phyloP scores from a whole-genome alignment of 2,797 vertebrate genomes.

The Pagetopsis macropterus region DNA sequence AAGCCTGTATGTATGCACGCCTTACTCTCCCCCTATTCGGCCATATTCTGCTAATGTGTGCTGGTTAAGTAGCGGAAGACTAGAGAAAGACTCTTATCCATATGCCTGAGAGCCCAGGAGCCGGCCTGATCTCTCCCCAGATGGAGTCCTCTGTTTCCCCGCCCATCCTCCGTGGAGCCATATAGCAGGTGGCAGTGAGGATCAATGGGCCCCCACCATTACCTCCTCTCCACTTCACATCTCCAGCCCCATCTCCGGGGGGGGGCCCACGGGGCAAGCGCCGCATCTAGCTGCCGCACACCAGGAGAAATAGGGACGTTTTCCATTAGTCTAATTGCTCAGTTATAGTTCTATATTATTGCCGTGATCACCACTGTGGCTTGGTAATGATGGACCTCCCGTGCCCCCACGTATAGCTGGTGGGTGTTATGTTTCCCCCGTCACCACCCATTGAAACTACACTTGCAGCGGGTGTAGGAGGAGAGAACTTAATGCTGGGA shows the following conservation, averaged over 20 bases:
- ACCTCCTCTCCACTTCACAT: constrained; percentile 73
- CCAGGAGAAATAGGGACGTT: constrained; percentile 68
- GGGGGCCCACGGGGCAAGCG: constrained; percentile 42
- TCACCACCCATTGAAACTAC: constrained; percentile 56
- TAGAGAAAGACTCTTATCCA: constrained; percentile 76
- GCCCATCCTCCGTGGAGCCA: constrained; percentile 67
- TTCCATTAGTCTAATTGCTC: constrained; percentile 83
- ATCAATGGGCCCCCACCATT: constrained; percentile 73
- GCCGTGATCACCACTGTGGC: constrained; percentile 73
- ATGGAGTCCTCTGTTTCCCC: constrained; percentile 61
- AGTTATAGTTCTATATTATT: constrained; percentile 80
- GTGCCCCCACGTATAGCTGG: constrained; percentile 66
- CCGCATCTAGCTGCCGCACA: constrained; percentile 57
- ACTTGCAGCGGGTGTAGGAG: constrained; percentile 51
- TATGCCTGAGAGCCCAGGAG: constrained; percentile 73
- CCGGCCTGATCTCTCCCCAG: constrained; percentile 63
- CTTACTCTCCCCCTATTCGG: constrained; percentile 58
- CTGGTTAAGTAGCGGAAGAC: constrained; percentile 75
- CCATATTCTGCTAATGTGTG: constrained; percentile 76
- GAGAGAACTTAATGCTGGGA: constrained; percentile 43
- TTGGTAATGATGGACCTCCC: constrained; percentile 74
- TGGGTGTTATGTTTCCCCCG: constrained; percentile 74
- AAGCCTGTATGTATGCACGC: constrained; percentile 56
- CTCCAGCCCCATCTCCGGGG: constrained; percentile 58
- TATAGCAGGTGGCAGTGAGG: constrained; percentile 80